These are phyloP conservation scores for Boloria euphrosyne DNA, from an alignment of 2,888 invertebrate genomes.

Conservation along the genomic window DNA sequence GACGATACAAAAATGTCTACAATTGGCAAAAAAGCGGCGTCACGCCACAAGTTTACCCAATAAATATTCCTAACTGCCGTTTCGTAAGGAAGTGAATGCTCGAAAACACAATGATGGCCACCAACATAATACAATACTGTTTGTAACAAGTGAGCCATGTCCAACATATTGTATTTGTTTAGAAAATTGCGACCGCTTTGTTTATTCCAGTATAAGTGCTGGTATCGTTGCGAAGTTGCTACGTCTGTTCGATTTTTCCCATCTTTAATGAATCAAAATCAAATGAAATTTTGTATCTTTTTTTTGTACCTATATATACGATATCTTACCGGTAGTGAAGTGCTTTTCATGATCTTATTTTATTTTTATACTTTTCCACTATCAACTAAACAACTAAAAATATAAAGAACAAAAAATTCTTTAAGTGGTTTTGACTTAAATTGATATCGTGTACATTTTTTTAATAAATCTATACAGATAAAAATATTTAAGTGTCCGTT, in stretches of 20 bases:
- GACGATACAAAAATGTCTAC: slow-evolving; percentile 65
- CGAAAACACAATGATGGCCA: slow-evolving; percentile 76
- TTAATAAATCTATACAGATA: no score
- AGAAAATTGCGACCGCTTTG: slow-evolving; percentile 64
- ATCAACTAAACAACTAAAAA: no score
- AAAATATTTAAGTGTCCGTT: no score
- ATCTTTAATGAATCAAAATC: no score
- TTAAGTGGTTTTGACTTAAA: no score
- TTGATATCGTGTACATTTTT: no score
- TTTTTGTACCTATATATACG: no score
- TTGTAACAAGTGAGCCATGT: slow-evolving; percentile 69
- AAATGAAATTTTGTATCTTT: no score
- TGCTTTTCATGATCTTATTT: no score
- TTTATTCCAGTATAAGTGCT: slow-evolving; percentile 50
- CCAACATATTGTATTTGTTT: slow-evolving; percentile 76
- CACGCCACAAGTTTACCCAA: slow-evolving; percentile 77
- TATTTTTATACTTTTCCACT: no score
- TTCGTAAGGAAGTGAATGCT: slow-evolving; percentile 79
- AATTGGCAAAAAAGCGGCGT: slow-evolving; percentile 75
- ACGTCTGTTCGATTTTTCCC: slow-evolving; percentile 10
- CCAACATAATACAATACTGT: slow-evolving; percentile 72
- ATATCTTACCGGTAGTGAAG: no score
- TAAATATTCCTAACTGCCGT: slow-evolving; percentile 80
- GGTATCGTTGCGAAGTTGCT: not conserved
- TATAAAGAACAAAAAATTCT: no score